Evolutionary conservation across 2,113 vertebrate genomes (phyloP), one percentile per base, ranked within the genome.

Genomic region (Echinops telfairi): DNA sequence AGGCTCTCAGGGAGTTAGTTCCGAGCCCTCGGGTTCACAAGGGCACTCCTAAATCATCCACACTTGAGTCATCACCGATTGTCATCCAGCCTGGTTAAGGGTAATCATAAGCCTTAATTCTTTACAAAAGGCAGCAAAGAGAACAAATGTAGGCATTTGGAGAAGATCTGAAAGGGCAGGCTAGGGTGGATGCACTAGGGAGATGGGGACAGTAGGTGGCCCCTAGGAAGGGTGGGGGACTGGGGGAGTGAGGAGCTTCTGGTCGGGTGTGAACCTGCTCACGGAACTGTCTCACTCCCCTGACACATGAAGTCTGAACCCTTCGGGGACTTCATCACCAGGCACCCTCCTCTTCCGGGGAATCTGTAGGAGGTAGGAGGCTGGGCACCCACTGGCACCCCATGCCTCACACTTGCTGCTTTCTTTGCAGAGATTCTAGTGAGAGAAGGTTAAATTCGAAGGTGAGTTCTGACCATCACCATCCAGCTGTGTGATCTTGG

Each of bases 11-110:
- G 64, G 47, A 23, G 57, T 23, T 20, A 20, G 93, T 78, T 66
- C 57, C 64, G 33, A 70, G 76, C 64, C 83, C 4, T 10, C 43
- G 60, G 91, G 80, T 94, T 62, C 86, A 92, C 80, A 70, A 33
- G 60, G 91, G 80, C 95, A 62, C 86, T 94, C 80, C 76, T n/a
- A 17, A 3, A n/a, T 92, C 0, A 1, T 86, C 77, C 27, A 9
- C 19, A 8, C 20, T 10, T 87, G 93, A 96, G 25, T 91, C 94
- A 91, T 16, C 3, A 22, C 17, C 81, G 1, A 12, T 38, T 15
- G 8, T 36, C 20, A 7, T 1, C 4, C 27, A 11, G 29, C 31
- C 43, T 2, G 10, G 31, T 15, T 68, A 38, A 57, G 87, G 23
- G 58, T 11, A 80, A 81, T 5, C 1, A 2, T 40, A 25, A 90